A percentile compares a stretch with the other conserved stretches of the same genome.
phyloP scores from a whole-genome alignment of 2,888 invertebrate species.

The Clusia tigrina region DNA sequence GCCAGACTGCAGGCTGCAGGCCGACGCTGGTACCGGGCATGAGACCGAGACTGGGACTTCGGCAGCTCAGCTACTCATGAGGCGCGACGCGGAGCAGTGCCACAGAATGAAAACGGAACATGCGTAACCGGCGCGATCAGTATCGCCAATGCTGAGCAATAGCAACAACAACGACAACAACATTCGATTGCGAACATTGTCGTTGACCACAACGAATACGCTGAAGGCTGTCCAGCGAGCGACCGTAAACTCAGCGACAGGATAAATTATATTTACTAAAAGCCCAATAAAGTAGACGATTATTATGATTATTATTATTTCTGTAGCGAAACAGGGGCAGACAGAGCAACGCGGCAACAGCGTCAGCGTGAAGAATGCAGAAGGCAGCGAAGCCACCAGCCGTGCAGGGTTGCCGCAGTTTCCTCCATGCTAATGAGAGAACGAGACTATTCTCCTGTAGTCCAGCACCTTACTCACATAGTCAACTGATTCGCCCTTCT shows the following conservation, averaged over 20 bases:
- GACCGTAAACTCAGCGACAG: slow-evolving; percentile 7
- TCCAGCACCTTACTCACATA: no score
- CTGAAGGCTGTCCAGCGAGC: slow-evolving; percentile 7
- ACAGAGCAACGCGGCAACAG: neutral
- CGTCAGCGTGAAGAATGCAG: neutral
- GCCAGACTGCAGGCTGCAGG: no score
- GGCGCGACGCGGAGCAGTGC: no score
- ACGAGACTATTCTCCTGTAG: neutral
- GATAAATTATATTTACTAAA: slow-evolving; percentile 13
- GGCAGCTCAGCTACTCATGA: no score
- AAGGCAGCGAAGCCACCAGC: neutral
- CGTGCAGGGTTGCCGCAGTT: neutral
- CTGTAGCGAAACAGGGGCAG: neutral
- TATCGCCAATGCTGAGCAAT: no score
- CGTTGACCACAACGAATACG: no score
- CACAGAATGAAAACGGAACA: slow-evolving; percentile 4
- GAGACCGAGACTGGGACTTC: no score
- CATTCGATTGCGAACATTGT: slow-evolving; percentile 5
- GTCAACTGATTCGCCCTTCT: no score
- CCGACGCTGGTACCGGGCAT: no score
- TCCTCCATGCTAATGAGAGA: neutral
- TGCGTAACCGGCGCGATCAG: neutral
- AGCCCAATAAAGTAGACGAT: slow-evolving; percentile 11
- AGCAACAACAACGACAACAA: slow-evolving; percentile 4
- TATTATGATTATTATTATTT: neutral